Evolutionary conservation across 2,797 vertebrate genomes (phyloP).

Genomic region (Prionace glauca): DNA sequence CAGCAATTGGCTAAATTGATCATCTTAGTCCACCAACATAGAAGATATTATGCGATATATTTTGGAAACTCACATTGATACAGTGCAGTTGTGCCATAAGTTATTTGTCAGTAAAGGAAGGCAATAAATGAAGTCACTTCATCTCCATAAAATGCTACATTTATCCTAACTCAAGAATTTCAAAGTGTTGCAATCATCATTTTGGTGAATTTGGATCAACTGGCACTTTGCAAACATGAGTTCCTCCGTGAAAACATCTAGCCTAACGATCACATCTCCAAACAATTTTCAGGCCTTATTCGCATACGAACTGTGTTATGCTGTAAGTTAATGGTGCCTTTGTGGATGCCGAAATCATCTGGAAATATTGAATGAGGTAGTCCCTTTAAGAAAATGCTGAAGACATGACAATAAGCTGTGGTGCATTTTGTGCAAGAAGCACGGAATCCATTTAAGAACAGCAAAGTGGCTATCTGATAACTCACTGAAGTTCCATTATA

Average conservation of each 20-base stretch:
- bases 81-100: neutral
- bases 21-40: neutral
- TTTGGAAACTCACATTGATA: neutral
- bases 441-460: neutral
- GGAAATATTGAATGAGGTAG: neutral
- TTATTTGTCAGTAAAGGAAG: neutral
- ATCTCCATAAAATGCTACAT: neutral
- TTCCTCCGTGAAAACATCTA: neutral
- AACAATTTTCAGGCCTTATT: neutral
- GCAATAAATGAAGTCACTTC: neutral
- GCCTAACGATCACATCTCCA: neutral
- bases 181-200: neutral
- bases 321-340: neutral
- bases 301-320: neutral
- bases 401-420: neutral
- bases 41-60: neutral
- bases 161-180: neutral
- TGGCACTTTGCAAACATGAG: neutral
- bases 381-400: neutral
- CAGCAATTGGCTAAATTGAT: neutral
- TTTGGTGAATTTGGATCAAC: neutral
- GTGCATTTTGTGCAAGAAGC: neutral
- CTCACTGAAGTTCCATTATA: slow-evolving; percentile 23
- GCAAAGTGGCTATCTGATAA: slow-evolving; percentile 17
- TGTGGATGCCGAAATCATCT: neutral